Evolutionary conservation across 2,888 invertebrate species (phyloP).

Genomic region (Gortyna flavago): DNA sequence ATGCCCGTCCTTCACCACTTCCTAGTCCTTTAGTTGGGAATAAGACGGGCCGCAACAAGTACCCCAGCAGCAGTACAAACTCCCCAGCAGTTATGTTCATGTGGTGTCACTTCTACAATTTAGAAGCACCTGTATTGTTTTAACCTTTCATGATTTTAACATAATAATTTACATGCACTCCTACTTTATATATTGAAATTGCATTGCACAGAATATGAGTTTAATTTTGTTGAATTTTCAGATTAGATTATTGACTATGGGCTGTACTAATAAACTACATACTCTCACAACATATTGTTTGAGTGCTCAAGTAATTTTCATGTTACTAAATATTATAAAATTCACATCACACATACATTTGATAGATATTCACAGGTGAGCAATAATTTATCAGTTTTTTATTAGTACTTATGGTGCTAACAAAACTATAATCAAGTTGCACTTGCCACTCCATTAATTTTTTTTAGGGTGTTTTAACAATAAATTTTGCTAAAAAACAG

Average conservation of each 20-base stretch:
- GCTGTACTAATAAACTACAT: neutral
- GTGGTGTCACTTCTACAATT: neutral
- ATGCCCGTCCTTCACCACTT: neutral
- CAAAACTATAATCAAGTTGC: neutral
- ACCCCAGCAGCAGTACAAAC: neutral
- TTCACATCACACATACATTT: neutral
- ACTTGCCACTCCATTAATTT: neutral
- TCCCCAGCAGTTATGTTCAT: neutral
- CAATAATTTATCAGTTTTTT: neutral
- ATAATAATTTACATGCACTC: neutral
- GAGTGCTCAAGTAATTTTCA: neutral
- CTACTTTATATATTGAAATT: neutral
- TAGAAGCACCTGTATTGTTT: neutral
- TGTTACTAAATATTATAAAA: neutral
- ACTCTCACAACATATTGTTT: neutral
- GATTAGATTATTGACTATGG: too few relatives aligned
- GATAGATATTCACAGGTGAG: neutral
- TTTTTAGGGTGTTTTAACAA: neutral
- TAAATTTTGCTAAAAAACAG: neutral
- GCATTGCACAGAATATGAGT: neutral
- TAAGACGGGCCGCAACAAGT: neutral
- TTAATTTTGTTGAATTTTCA: too few relatives aligned
- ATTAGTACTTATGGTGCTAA: neutral
- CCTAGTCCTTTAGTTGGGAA: too few relatives aligned
- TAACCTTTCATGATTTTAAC: neutral